phyloP scores from a whole-genome alignment of 2,797 vertebrate genomes.

The Triplophysa yarkandensis region DNA sequence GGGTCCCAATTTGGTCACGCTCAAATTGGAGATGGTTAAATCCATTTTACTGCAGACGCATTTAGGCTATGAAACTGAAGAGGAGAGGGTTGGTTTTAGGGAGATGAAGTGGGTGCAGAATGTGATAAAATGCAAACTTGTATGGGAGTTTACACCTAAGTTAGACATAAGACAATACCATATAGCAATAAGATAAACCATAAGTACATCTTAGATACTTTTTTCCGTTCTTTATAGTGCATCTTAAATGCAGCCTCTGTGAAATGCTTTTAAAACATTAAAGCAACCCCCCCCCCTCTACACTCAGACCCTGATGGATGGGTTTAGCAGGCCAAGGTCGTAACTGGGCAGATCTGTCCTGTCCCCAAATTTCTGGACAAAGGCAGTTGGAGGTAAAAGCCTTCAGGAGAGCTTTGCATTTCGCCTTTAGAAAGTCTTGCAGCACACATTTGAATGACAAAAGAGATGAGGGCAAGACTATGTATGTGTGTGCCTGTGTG shows the following conservation, averaged over 20 bases:
- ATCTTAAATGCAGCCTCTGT: constrained; percentile 64
- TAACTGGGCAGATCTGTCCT: constrained; percentile 78
- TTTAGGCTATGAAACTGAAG: constrained; percentile 61
- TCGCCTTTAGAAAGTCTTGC: constrained; percentile 71
- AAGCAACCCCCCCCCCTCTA: constrained; percentile 58
- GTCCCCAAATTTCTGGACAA: constrained; percentile 70
- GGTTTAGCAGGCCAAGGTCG: constrained; percentile 79
- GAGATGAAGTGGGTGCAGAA: constrained; percentile 10
- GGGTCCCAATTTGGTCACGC: constrained; percentile 62
- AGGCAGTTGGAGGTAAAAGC: constrained; percentile 67
- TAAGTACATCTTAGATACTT: constrained; percentile 2
- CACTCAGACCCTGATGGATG: constrained; percentile 75
- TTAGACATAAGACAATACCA: no score
- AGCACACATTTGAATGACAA: constrained; percentile 78
- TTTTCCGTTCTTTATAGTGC: constrained; percentile 45
- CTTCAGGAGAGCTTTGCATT: constrained; percentile 78
- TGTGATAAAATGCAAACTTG: no score
- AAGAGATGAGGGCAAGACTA: constrained; percentile 62
- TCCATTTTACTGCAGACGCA: constrained; percentile 69
- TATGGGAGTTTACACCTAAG: no score
- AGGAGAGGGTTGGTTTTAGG: constrained; percentile 52
- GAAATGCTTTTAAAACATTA: constrained; percentile 73
- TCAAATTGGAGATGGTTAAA: constrained; percentile 75
- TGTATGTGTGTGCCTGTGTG: constrained; percentile 55
- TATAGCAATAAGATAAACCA: no score